Evolutionary conservation across 2,888 invertebrate genomes (phyloP).

Genomic region (Standfussiana lucernea): DNA sequence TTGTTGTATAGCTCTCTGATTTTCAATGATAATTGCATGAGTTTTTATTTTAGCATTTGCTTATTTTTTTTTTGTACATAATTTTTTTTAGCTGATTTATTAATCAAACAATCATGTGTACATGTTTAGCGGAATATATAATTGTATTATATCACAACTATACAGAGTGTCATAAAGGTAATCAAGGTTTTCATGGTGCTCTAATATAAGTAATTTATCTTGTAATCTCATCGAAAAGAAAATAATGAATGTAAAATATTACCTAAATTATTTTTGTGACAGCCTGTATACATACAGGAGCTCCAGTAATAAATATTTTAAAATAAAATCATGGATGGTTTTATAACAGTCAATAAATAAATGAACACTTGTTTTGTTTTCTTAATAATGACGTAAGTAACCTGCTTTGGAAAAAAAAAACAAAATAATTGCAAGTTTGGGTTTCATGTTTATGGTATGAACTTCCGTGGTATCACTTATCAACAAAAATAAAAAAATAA

Average conservation of each 20-base stretch:
- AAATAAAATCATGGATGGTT: conserved; percentile 6
- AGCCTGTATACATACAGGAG: conserved; percentile 44
- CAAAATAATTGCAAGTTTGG: too few species aligned
- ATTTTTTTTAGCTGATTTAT: conserved; percentile 22
- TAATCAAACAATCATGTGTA: conserved; percentile 17
- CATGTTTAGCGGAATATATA: not conserved
- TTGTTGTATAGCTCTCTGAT: conserved; percentile 47
- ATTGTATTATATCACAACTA: not conserved
- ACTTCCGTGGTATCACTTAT: too few species aligned
- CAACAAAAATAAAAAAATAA: too few species aligned
- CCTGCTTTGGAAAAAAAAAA: too few species aligned
- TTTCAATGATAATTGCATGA: conserved; percentile 49
- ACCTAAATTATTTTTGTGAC: conserved; percentile 45
- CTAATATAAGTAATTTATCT: not conserved
- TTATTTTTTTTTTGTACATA: not conserved
- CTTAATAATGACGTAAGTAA: too few species aligned
- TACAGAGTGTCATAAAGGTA: conserved; percentile 36
- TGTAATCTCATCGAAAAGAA: not conserved
- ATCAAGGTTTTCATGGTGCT: not conserved
- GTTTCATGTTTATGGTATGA: too few species aligned
- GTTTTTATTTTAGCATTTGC: not conserved
- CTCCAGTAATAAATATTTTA: conserved; percentile 20
- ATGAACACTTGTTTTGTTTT: not conserved
- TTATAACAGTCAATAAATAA: conserved; percentile 28
- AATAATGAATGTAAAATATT: not conserved